Percentiles rank a stretch among this genome's conserved stretches.
phyloP scores from a whole-genome alignment of 2,888 invertebrate species.

The Pseudoips prasinana region DNA sequence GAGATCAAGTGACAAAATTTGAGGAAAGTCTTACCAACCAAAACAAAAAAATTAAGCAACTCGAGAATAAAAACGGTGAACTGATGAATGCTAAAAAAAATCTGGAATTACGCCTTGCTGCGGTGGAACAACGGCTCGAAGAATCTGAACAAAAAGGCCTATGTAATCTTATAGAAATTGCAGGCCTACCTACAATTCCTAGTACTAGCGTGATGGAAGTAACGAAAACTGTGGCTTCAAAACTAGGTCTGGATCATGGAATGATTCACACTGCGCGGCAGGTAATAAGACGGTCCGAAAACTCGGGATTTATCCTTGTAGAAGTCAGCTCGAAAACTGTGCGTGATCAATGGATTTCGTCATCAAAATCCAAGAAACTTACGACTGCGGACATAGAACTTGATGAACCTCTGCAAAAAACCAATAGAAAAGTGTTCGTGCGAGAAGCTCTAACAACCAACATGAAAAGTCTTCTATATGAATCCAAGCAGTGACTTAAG shows the following conservation, averaged over 20 bases:
- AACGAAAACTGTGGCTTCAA: slow-evolving; percentile 14
- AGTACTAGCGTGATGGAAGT: background rate
- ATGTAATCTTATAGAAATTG: too few species aligned
- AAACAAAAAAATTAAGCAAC: background rate
- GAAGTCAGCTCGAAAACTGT: slow-evolving; percentile 18
- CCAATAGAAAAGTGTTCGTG: slow-evolving; percentile 1
- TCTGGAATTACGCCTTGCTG: slow-evolving; percentile 9
- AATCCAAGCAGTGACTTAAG: slow-evolving; percentile 2
- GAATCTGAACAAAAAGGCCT: slow-evolving; percentile 9
- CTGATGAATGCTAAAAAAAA: too few species aligned
- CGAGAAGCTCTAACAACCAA: slow-evolving; percentile 1
- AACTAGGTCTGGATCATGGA: slow-evolving; percentile 11
- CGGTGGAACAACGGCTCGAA: slow-evolving; percentile 11
- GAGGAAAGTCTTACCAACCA: slow-evolving; percentile 1
- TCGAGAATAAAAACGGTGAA: slow-evolving; percentile 3
- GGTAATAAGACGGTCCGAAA: slow-evolving; percentile 17
- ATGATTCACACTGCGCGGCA: slow-evolving; percentile 11
- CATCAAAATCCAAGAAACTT: slow-evolving; percentile 19
- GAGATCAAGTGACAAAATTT: background rate
- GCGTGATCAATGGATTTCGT: slow-evolving; percentile 21
- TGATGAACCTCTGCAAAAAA: slow-evolving; percentile 13
- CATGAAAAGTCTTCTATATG: slow-evolving; percentile 1
- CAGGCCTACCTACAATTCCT: background rate
- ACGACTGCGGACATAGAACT: slow-evolving; percentile 20
- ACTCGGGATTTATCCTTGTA: slow-evolving; percentile 21